These are phyloP conservation scores for Rhyacophila evoluta DNA, from an alignment of 2,888 invertebrate species.

Conservation along the genomic window DNA sequence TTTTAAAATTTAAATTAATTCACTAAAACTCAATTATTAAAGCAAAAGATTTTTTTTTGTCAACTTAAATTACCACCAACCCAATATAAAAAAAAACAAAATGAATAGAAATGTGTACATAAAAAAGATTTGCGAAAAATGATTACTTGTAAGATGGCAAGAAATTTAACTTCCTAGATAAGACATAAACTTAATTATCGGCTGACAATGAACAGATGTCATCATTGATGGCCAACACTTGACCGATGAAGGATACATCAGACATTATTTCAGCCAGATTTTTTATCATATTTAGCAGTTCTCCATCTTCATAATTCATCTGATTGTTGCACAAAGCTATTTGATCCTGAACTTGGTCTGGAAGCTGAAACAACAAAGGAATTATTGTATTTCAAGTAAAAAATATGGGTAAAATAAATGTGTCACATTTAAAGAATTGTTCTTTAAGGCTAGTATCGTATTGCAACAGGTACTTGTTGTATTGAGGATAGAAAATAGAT, in stretches of 20 bases:
- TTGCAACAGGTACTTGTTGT: no score
- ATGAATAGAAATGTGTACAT: neutral
- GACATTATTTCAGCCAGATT: conserved; percentile 76
- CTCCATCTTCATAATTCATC: conserved; percentile 76
- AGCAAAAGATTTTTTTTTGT: neutral
- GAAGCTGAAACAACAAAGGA: conserved; percentile 65
- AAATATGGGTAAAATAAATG: no score
- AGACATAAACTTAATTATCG: conserved; percentile 56
- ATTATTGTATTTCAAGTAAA: no score
- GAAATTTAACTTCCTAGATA: neutral
- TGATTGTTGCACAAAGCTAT: conserved; percentile 79
- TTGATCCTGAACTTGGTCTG: conserved; percentile 72
- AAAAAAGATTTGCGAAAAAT: neutral
- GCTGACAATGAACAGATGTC: conserved; percentile 83
- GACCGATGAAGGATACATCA: conserved; percentile 79
- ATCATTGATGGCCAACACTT: conserved; percentile 83
- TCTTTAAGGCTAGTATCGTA: no score
- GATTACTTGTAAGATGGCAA: neutral
- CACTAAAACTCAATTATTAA: neutral
- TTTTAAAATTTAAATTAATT: neutral
- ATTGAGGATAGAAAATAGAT: no score
- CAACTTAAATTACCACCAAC: neutral
- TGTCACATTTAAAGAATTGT: no score
- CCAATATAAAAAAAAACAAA: neutral
- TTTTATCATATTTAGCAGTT: conserved; percentile 74